Conservation (phyloP, 2,888 invertebrate genomes). For the Clostera curtula region DNA sequence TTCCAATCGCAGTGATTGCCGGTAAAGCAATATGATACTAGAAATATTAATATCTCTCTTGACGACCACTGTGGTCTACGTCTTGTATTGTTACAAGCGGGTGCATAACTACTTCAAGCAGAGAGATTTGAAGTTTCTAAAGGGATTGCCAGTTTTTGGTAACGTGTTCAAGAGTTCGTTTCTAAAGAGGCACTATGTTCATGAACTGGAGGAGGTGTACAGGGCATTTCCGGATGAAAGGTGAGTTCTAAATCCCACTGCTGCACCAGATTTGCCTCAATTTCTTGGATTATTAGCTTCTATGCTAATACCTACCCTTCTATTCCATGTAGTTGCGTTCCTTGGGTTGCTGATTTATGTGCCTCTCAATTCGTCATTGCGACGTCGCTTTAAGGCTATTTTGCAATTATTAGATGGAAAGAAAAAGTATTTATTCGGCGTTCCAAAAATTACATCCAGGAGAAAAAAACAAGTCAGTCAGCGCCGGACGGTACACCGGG, state of each 20-base stretch:
- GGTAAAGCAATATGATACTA: conserved; percentile 34
- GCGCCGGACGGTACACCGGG: no score
- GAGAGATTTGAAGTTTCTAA: conserved; percentile 37
- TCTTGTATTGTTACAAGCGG: conserved; percentile 32
- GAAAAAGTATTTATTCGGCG: no score
- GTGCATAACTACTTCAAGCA: conserved; percentile 33
- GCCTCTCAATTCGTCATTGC: no score
- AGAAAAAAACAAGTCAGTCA: no score
- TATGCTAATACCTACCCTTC: no score
- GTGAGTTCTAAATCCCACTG: conserved; percentile 27
- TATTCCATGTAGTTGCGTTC: no score
- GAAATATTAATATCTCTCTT: conserved; percentile 43
- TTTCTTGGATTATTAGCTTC: background rate
- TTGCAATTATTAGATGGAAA: no score
- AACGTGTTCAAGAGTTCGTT: conserved; percentile 33
- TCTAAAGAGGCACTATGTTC: conserved; percentile 30
- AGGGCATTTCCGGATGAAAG: conserved; percentile 48
- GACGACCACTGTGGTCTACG: conserved; percentile 30
- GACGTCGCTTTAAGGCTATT: no score
- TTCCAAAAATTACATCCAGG: no score
- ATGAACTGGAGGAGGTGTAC: conserved; percentile 41
- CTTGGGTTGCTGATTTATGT: no score
- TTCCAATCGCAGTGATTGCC: background rate
- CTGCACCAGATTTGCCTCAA: background rate
- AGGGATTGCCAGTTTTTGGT: conserved; percentile 51